A percentile compares a stretch with the other conserved stretches of the same genome.
Conservation (phyloP, 2,113 vertebrate species). For the Eonycteris spelaea region DNA sequence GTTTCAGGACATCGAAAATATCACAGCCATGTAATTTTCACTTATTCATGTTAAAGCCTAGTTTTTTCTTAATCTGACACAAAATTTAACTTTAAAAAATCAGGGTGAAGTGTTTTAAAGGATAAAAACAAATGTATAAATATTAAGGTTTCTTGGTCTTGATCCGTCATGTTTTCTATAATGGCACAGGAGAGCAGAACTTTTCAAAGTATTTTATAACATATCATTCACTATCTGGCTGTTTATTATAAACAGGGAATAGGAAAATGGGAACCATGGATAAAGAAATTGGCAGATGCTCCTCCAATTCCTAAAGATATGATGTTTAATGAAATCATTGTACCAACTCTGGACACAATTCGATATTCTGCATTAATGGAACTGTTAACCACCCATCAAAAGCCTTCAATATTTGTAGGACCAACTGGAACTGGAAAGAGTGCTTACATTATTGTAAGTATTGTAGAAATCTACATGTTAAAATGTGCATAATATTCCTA, state of each 20-base stretch:
- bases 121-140: not conserved
- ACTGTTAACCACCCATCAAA: conserved; percentile 90
- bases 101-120: not conserved
- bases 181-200: not conserved
- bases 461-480: not conserved
- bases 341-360: conserved; percentile 93
- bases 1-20: not conserved
- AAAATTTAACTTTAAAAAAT: not conserved
- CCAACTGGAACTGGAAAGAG: conserved; percentile 95
- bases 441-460: conserved; percentile 92
- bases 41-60: not conserved
- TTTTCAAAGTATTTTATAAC: not conserved
- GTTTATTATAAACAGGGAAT: conserved; percentile 81
- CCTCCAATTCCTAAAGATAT: conserved; percentile 86
- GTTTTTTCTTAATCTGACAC: not conserved
- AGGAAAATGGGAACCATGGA: conserved; percentile 92
- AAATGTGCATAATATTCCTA: not conserved
- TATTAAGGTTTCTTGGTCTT: not conserved
- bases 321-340: conserved; percentile 93
- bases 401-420: conserved; percentile 90
- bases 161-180: not conserved
- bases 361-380: conserved; percentile 89
- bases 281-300: conserved; percentile 82
- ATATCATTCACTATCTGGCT: not conserved
- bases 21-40: not conserved